These are phyloP conservation scores for Zoanthus solanderi DNA, from an alignment of 92 coral and sea anemone species.

Conservation along the genomic window DNA sequence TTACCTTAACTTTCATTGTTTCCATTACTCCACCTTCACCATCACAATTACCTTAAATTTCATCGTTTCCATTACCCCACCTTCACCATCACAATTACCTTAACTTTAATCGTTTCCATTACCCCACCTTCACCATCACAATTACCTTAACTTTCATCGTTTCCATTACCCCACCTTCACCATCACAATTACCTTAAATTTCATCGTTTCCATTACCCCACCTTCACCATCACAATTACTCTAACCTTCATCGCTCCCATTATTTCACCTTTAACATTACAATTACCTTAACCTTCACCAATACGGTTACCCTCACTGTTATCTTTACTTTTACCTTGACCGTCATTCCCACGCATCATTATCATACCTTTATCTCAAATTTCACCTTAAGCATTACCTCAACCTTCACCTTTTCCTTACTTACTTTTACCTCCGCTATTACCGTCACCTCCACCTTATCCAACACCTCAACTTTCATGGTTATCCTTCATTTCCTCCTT, in stretches of 20 bases:
- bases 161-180: too few relatives aligned
- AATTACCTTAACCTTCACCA: not conserved
- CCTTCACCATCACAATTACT: too few relatives aligned
- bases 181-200: too few relatives aligned
- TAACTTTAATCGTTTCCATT: too few relatives aligned
- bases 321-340: not conserved
- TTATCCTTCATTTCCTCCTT: not conserved
- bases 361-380: not conserved
- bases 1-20: not conserved
- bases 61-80: too few relatives aligned
- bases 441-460: not conserved
- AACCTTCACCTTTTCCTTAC: not conserved
- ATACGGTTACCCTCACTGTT: not conserved
- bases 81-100: too few relatives aligned
- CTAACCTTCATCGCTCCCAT: too few relatives aligned
- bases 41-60: too few relatives aligned
- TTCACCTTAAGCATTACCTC: not conserved
- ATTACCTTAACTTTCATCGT: too few relatives aligned
- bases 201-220: too few relatives aligned
- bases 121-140: too few relatives aligned
- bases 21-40: too few relatives aligned
- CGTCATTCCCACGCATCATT: not conserved
- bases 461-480: not conserved
- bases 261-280: not conserved
- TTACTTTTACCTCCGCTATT: not conserved